Base-by-base conservation (phyloP, 2,113 vertebrate genomes). In the Syrmaticus mikado region DNA sequence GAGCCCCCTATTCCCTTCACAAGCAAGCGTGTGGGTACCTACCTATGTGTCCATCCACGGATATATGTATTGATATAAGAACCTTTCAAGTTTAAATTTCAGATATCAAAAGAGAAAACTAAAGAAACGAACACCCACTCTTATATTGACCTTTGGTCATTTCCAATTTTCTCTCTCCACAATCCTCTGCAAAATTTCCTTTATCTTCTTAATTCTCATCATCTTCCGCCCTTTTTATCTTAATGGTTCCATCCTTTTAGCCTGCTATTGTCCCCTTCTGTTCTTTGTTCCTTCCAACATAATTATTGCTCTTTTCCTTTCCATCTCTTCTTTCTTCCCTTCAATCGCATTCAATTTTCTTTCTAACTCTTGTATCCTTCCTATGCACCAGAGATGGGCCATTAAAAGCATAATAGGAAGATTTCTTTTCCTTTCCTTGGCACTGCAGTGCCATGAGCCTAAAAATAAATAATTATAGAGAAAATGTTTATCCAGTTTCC, bases 91-190 rank as follows among this genome's bases (percentile, higher is more conserved):
- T 43, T 79, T 91, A 72, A 21, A 24, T 87, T 78, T 55, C 40
- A 78, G 36, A 28, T 67, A 6, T 52, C 17, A 68, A 70, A 74
- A 84, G 5, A 21, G 67, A 70, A 76, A 43, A 46, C 14, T 9
- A 0, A 1, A 6, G 13, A 65, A 65, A 78, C 34, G 25, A 61
- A 45, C 36, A 25, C 1, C 2, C 6, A 11, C 3, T 4, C 8
- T 79, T 27, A 25, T 82, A 34, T 10, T 72, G 22, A 50, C 5
- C 10, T 75, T 79, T 8, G 7, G 18, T 38, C 13, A 52, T 72
- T 67, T 22, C 17, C 12, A 72, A 21, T 82, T 83, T 61, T 48
- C 30, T 57, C 40, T 88, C 17, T 78, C 8, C 36, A 36, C 8
- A 36, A 36, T 36, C 28, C 28, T 85, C 50, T 78, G 6, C 24